Evolutionary conservation across 2,888 invertebrate species (phyloP), one percentile per base, ranked within the genome.

Genomic region (Acronicta leporina): DNA sequence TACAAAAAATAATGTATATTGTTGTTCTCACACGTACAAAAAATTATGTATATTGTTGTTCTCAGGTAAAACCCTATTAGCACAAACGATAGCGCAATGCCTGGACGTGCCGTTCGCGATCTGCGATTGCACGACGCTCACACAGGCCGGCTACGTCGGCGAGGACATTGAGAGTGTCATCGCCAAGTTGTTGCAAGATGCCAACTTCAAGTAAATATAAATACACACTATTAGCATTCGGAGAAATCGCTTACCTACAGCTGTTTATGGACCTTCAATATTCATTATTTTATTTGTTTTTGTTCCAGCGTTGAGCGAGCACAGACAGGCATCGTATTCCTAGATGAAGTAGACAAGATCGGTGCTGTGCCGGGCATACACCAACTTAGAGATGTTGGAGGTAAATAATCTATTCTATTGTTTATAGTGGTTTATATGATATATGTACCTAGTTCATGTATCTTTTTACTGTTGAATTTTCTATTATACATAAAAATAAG

Each of bases 151-250:
- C 40, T 99, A 99, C 89, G 99, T 99, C 8, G 99, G 99, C n/a
- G 99, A 99, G 92, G 99, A 99, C 89, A 99, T 99, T 83, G 99
- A 99, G 92, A 98, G 98, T 85, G 99, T 99, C 53, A 98, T 99
- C 84, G 98, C 98, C 30, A 99, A 99, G 88, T 94, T 99, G 56
- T 92, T 98, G 52, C 99, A 99, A 92, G 99, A 99, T 90, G 99
- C 99, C 35, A 98, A 99, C 88, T 99, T 98, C 89, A 96, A 96
- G 96, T 96, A 54, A 89, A 89, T 74, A 6, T 7, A 5, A n/a
- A n/a, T n/a, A n/a, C n/a, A n/a, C n/a, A n/a, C n/a, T n/a, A n/a
- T n/a, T n/a, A n/a, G 5, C 27, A 27, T 27, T 25, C 25, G 6
- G 27, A 7, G 27, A 27, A 27, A 27, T 20, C 4, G 20, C 2